Conservation (phyloP, 2,888 invertebrate species). For the Luperina nickerlii region DNA sequence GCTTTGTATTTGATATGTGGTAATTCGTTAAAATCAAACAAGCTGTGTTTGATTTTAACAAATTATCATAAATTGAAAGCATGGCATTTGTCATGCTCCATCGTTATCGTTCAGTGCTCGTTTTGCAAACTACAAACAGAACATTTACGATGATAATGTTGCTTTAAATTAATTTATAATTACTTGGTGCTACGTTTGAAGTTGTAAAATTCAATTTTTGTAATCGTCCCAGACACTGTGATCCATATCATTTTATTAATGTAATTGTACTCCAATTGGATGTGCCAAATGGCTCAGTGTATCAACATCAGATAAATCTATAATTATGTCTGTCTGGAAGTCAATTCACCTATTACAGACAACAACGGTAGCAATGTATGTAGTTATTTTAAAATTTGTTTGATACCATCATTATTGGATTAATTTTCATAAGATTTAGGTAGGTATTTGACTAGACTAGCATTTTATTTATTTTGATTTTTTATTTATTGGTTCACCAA, state of each 20-base stretch:
- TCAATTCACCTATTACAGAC: not conserved
- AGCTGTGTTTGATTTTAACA: no score
- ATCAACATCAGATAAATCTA: slow-evolving; percentile 29
- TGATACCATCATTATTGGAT: not conserved
- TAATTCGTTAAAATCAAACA: no score
- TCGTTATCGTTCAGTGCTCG: no score
- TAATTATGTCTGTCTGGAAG: slow-evolving; percentile 34
- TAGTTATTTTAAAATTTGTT: not conserved
- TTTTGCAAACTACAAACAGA: no score
- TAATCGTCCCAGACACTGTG: not conserved
- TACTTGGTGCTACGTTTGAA: not conserved
- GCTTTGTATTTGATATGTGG: no score
- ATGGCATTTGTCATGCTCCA: no score
- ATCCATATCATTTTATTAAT: slow-evolving; percentile 37
- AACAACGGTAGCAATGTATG: slow-evolving; percentile 6
- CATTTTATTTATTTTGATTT: no score
- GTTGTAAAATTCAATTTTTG: not conserved
- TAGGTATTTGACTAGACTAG: not conserved
- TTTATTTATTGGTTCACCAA: no score
- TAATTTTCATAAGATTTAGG: not conserved
- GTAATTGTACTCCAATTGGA: slow-evolving; percentile 29
- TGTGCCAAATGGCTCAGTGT: not conserved
- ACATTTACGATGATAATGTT: not conserved
- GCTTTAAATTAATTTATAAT: not conserved
- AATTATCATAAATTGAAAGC: no score